These are phyloP conservation scores for Helleia helle DNA, from an alignment of 2,888 invertebrate species.

Conservation along the genomic window DNA sequence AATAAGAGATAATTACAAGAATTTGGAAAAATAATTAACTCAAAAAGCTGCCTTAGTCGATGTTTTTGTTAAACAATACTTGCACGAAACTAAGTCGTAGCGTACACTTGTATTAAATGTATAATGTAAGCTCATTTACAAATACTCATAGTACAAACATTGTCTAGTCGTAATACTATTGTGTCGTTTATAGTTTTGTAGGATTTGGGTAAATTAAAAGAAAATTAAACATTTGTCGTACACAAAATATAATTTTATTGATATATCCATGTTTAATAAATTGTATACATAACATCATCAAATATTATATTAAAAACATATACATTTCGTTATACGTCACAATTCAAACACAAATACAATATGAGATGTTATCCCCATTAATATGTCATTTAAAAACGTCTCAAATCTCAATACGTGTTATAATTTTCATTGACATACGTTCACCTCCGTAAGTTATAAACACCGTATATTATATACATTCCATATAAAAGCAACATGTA, in stretches of 20 bases:
- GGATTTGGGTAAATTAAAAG: constrained; percentile 23
- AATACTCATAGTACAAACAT: constrained; percentile 52
- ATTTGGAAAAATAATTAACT: no score
- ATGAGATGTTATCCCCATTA: constrained; percentile 71
- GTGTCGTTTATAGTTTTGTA: constrained; percentile 15
- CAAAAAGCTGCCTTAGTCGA: no score
- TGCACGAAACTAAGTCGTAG: no score
- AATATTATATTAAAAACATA: constrained; percentile 74
- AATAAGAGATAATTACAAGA: no score
- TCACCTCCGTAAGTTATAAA: constrained; percentile 47
- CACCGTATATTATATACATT: constrained; percentile 62
- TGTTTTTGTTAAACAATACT: constrained; percentile 16
- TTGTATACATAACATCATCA: constrained; percentile 75
- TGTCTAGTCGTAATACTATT: constrained; percentile 40
- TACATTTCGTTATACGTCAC: constrained; percentile 72
- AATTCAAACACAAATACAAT: constrained; percentile 72
- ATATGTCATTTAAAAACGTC: constrained; percentile 52
- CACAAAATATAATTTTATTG: constrained; percentile 76
- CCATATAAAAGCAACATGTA: constrained; percentile 60
- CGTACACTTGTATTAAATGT: no score
- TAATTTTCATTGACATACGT: constrained; percentile 48
- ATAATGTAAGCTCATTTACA: constrained; percentile 10
- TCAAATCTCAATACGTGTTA: constrained; percentile 51
- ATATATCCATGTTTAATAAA: constrained; percentile 75
- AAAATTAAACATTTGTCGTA: constrained; percentile 63